Percentiles rank a stretch among this genome's conserved stretches.
phyloP scores from a whole-genome alignment of 2,888 invertebrate species.

The Frankliniella fusca region DNA sequence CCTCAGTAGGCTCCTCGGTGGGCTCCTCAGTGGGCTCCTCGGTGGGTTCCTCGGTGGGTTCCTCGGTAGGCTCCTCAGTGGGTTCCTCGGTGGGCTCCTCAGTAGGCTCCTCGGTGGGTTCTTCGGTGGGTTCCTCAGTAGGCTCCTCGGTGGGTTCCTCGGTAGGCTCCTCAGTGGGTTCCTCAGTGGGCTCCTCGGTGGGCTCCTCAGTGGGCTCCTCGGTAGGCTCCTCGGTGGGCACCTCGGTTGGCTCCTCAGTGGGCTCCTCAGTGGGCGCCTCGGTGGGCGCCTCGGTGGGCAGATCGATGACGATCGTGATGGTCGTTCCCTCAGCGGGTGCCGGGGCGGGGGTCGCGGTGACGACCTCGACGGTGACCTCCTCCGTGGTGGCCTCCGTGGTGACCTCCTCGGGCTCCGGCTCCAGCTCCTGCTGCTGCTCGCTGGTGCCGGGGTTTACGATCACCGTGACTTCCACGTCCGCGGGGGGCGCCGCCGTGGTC shows the following conservation, averaged over 20 bases:
- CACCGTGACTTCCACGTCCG: neutral
- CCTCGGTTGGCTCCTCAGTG: neutral
- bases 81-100: neutral
- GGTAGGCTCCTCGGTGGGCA: neutral
- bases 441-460: neutral
- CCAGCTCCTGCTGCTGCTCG: neutral
- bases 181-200: neutral
- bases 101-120: neutral
- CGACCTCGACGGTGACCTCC: neutral
- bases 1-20: neutral
- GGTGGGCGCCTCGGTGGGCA: neutral
- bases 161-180: neutral
- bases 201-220: neutral
- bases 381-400: neutral
- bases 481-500: neutral
- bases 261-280: neutral
- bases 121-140: neutral
- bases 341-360: neutral
- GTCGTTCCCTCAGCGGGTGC: neutral
- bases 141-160: neutral
- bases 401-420: neutral
- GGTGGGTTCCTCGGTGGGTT: neutral
- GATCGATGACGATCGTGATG: neutral
- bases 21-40: neutral
- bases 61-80: neutral